Evolutionary conservation across 2,113 vertebrate species (phyloP).

Genomic region (Datnioides undecimradiatus): DNA sequence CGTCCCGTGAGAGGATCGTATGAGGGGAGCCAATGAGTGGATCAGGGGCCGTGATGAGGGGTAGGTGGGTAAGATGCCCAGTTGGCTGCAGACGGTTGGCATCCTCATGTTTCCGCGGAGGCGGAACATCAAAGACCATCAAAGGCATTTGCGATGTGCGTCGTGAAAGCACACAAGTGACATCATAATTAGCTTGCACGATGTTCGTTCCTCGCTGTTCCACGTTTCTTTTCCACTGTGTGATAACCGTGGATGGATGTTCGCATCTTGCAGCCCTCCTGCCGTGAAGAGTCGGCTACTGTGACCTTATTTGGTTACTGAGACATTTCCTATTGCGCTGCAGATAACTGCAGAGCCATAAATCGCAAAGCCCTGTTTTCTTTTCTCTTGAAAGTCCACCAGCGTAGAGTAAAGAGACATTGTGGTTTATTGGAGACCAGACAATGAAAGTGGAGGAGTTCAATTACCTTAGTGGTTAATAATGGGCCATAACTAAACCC

Average conservation of each 20-base stretch:
- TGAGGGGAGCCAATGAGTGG: constrained; percentile 31
- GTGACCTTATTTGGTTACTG: constrained; percentile 15
- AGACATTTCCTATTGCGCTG: neutral
- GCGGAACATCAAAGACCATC: constrained; percentile 66
- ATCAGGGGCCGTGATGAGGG: constrained; percentile 29
- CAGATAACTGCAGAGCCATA: neutral
- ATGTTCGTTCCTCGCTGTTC: constrained; percentile 2
- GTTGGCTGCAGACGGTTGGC: constrained; percentile 56
- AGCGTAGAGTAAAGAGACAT: neutral
- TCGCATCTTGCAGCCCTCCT: constrained; percentile 3
- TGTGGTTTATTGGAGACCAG: neutral
- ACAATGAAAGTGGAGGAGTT: neutral
- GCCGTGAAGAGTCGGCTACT: neutral
- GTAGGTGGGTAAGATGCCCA: constrained; percentile 48
- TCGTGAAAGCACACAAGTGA: constrained; percentile 31
- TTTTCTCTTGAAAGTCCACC: neutral
- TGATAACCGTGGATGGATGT: neutral
- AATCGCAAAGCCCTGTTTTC: neutral
- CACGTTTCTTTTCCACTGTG: neutral
- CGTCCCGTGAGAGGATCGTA: constrained; percentile 39
- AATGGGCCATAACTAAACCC: neutral
- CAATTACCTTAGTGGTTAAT: neutral
- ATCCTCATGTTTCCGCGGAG: constrained; percentile 62
- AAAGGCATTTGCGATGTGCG: constrained; percentile 39
- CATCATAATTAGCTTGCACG: neutral